A percentile compares a stretch with the other conserved stretches of the same genome.
These are phyloP conservation scores for Lingula anatina DNA, from an alignment of 2,888 invertebrate genomes.

Conservation along the genomic window DNA sequence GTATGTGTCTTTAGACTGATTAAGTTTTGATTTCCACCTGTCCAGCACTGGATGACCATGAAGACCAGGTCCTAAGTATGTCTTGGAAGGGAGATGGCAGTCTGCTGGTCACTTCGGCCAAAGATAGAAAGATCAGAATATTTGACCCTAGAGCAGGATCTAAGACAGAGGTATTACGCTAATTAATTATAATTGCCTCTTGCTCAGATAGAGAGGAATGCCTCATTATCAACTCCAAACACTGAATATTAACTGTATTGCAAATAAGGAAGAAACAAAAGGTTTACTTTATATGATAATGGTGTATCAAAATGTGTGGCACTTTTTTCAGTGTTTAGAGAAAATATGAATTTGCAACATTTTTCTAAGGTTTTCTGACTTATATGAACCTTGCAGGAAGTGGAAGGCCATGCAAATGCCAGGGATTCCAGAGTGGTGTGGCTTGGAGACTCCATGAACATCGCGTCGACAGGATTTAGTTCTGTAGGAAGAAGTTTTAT, in stretches of 20 bases:
- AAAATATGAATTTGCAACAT: too few species aligned
- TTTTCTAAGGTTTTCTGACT: too few species aligned
- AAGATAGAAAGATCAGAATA: conserved; percentile 52
- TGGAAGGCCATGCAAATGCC: conserved; percentile 79
- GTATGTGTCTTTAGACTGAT: too few species aligned
- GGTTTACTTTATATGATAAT: too few species aligned
- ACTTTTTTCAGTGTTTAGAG: too few species aligned
- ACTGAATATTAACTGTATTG: too few species aligned
- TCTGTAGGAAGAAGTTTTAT: conserved; percentile 54
- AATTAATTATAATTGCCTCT: too few species aligned
- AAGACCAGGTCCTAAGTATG: conserved; percentile 81
- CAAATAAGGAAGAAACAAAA: too few species aligned
- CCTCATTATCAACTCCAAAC: too few species aligned
- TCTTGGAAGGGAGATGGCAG: conserved; percentile 87
- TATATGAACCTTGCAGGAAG: conserved; percentile 42
- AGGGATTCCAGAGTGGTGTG: conserved; percentile 88
- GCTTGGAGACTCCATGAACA: conserved; percentile 77
- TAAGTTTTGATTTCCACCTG: too few species aligned
- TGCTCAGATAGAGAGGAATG: not conserved
- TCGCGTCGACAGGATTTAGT: conserved; percentile 87
- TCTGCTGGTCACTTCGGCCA: conserved; percentile 65
- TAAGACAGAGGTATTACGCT: conserved; percentile 31
- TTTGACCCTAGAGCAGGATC: conserved; percentile 46
- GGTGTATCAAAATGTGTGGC: too few species aligned
- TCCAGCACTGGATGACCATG: conserved; percentile 66